These are phyloP conservation scores for Cryptoblepharus egeriae DNA, from an alignment of 2,797 vertebrate genomes.

Conservation along the genomic window DNA sequence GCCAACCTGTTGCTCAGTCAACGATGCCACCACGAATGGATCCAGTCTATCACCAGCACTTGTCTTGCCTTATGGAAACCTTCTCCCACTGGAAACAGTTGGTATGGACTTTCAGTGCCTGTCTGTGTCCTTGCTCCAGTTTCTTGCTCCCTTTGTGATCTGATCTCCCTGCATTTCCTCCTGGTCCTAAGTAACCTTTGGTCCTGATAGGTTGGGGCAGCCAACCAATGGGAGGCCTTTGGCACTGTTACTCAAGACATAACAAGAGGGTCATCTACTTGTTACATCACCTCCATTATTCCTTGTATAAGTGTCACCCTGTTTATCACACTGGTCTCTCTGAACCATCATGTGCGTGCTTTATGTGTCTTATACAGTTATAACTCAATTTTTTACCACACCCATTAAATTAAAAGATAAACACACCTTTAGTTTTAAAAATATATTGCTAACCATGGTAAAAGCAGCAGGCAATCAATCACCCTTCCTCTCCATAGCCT, in stretches of 20 bases:
- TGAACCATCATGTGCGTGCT: neutral
- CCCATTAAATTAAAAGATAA: too few species aligned
- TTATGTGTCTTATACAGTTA: too few species aligned
- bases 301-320: neutral
- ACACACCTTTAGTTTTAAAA: too few species aligned
- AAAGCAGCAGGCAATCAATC: too few species aligned
- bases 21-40: too few species aligned
- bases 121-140: neutral
- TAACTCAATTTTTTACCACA: too few species aligned
- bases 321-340: neutral
- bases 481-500: too few species aligned
- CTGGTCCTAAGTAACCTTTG: conserved; percentile 9
- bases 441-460: too few species aligned
- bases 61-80: neutral
- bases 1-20: neutral
- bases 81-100: neutral
- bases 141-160: neutral
- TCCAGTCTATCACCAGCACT: neutral
- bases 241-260: conserved; percentile 23
- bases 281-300: conserved; percentile 9
- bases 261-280: neutral
- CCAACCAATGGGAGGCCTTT: conserved; percentile 13
- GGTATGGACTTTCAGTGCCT: neutral
- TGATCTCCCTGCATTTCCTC: neutral
- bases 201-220: conserved; percentile 11